Conservation (phyloP, 2,113 vertebrate genomes). For the Limnothrissa miodon region DNA sequence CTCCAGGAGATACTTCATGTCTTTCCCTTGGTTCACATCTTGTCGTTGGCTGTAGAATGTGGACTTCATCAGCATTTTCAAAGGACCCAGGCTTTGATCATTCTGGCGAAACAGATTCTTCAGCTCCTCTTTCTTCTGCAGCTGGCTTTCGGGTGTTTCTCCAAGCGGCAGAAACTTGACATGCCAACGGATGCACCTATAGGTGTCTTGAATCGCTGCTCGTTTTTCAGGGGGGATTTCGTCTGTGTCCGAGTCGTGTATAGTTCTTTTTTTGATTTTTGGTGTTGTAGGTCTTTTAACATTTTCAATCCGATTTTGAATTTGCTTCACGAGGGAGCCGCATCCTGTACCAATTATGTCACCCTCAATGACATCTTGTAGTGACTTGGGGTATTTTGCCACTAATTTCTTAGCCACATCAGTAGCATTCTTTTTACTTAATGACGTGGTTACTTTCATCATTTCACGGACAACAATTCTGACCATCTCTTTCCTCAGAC, state of each 20-base stretch:
- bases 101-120: constrained; percentile 32
- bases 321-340: background rate
- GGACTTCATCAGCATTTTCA: constrained; percentile 42
- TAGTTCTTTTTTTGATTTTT: background rate
- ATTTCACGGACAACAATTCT: too few species aligned
- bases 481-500: too few species aligned
- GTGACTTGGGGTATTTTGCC: constrained; percentile 13
- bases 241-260: background rate
- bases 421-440: too few species aligned
- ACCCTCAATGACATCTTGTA: background rate
- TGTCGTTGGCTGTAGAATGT: constrained; percentile 36
- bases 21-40: constrained; percentile 41
- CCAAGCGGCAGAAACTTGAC: constrained; percentile 17
- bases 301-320: background rate
- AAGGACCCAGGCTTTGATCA: constrained; percentile 27
- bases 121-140: constrained; percentile 22
- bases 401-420: background rate
- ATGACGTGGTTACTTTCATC: too few species aligned
- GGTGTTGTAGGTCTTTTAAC: background rate
- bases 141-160: constrained; percentile 7
- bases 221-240: constrained; percentile 17
- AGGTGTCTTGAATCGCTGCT: constrained; percentile 25
- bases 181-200: constrained; percentile 20
- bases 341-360: background rate
- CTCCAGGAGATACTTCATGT: constrained; percentile 23